Base-by-base conservation (phyloP, 2,797 vertebrate species). In the Picus viridis region DNA sequence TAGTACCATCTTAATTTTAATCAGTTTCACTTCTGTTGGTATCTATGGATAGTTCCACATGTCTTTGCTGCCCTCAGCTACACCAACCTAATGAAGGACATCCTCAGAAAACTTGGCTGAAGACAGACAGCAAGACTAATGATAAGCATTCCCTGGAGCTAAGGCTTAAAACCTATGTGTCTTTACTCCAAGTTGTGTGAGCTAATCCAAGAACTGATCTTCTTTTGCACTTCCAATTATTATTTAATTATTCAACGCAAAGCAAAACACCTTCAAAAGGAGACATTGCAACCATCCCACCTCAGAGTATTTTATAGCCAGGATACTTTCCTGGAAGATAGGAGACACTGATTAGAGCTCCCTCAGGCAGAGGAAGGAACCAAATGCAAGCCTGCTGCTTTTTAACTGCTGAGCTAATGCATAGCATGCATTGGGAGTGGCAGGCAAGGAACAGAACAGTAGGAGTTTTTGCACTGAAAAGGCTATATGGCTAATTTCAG, bases 261-360 rank as follows among this genome's bases (percentile, higher is more conserved):
- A 84, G 88, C 74, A 86, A 91, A 95, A 94, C 64, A 79, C 74
- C 81, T 91, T 93, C 74, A 79, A 86, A 85, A 82, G 74, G 27
- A 94, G 71, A 84, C 71, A 92, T 24, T 67, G 63, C 71, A 84
- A 82, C 71, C 23, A 90, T 74, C 51, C 68, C 81, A 82, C 30
- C 81, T 90, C 64, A n/a, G 34, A 78, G 81, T 79, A 94, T 95
- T 94, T 95, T 73, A 93, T 90, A 95, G 90, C 92, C 93, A 94
- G 90, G 78, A 95, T 84, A 76, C 88, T 82, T 94, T 79, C 81
- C 81, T 93, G 92, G 64, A 93, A 96, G 95, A 96, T 95, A 88
- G 64, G 53, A 93, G 93, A 88, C 7, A 0, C n/a, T 91, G 94
- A 96, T 95, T 94, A 94, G 78, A 93, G 64, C 43, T 88, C 81